phyloP scores from a whole-genome alignment of 2,888 invertebrate species.

The Scaptodrosophila latifasciaeformis region DNA sequence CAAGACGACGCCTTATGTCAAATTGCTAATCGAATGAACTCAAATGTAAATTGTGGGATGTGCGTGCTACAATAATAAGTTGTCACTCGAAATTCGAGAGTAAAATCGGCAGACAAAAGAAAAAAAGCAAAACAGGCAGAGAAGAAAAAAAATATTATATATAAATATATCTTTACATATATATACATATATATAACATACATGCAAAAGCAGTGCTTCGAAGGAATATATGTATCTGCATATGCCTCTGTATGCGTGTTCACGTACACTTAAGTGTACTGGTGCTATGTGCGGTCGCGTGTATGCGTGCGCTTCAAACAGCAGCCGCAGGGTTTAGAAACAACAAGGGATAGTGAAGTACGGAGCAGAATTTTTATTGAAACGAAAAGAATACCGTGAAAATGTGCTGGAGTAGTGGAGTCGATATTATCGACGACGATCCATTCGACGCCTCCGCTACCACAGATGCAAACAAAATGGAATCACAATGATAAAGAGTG shows the following conservation, averaged over 20 bases:
- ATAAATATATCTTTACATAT: no score
- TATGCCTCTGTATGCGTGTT: slow-evolving; percentile 35
- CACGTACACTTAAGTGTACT: slow-evolving; percentile 17
- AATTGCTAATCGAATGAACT: neutral
- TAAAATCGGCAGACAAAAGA: slow-evolving; percentile 10
- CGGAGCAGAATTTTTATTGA: slow-evolving; percentile 25
- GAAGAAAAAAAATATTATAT: slow-evolving; percentile 54
- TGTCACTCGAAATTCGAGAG: slow-evolving; percentile 6
- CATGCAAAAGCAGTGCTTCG: slow-evolving; percentile 47
- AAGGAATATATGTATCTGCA: slow-evolving; percentile 58
- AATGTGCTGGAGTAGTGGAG: slow-evolving; percentile 50
- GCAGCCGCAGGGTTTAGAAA: neutral
- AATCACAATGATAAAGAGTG: no score
- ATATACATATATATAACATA: slow-evolving; percentile 45
- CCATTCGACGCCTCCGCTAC: slow-evolving; percentile 23
- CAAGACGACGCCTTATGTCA: slow-evolving; percentile 34
- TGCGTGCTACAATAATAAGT: slow-evolving; percentile 8
- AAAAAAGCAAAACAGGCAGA: slow-evolving; percentile 39
- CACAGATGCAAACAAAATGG: no score
- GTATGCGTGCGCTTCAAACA: neutral
- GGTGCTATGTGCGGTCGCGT: neutral
- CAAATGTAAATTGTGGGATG: neutral
- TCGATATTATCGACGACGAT: slow-evolving; percentile 20
- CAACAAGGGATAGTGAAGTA: neutral
- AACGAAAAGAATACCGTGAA: slow-evolving; percentile 40